Evolutionary conservation across 2,888 invertebrate genomes (phyloP).

Genomic region (Nezara viridula): DNA sequence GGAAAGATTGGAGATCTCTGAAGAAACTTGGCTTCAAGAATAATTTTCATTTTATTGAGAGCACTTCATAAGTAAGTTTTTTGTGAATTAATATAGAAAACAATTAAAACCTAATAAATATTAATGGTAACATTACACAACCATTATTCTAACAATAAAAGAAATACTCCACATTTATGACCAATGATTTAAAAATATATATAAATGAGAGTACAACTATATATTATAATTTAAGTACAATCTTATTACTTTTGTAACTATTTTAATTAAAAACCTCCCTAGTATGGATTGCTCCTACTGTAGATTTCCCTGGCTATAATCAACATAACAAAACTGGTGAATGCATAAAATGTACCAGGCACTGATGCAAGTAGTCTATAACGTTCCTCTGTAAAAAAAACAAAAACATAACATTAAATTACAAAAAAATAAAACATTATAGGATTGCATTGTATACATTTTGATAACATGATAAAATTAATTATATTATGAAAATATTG

Average conservation of each 20-base stretch:
- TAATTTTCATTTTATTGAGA: background rate
- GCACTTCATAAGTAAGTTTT: constrained; percentile 14
- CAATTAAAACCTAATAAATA: background rate
- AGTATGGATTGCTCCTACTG: background rate
- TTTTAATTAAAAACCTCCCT: constrained; percentile 8
- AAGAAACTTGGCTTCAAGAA: background rate
- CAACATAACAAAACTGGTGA: constrained; percentile 76
- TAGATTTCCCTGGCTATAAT: constrained; percentile 65
- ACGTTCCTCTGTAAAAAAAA: constrained; percentile 79
- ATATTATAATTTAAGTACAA: constrained; percentile 8
- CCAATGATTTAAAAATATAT: background rate
- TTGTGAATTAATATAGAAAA: background rate
- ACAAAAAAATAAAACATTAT: no score
- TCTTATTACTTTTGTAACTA: background rate
- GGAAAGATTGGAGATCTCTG: background rate
- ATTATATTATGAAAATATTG: background rate
- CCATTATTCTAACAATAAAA: background rate
- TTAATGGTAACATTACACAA: background rate
- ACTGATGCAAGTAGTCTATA: constrained; percentile 84
- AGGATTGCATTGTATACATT: background rate
- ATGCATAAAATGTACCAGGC: constrained; percentile 81
- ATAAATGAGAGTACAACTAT: background rate
- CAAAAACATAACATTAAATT: constrained; percentile 61
- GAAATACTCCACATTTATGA: background rate
- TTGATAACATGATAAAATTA: background rate